Conservation (phyloP, 2,797 vertebrate species). For the Pipistrellus kuhlii region DNA sequence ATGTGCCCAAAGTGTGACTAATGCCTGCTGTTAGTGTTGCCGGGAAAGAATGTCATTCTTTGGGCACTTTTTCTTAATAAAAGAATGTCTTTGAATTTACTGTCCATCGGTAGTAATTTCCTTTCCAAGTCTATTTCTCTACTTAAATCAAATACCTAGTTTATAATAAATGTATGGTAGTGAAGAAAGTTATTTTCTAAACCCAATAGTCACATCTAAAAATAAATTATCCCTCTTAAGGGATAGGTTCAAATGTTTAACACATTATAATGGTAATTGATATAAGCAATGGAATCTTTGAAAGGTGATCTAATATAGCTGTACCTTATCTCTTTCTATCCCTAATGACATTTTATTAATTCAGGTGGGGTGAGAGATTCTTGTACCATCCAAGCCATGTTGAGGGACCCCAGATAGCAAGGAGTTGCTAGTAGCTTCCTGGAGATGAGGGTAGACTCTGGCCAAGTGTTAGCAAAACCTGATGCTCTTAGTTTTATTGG, state of each 20-base stretch:
- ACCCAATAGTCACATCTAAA: neutral
- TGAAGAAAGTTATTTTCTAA: slow-evolving; percentile 9
- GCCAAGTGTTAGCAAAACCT: neutral
- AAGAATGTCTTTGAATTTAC: slow-evolving; percentile 40
- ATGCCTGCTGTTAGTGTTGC: slow-evolving; percentile 38
- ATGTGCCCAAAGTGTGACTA: slow-evolving; percentile 44
- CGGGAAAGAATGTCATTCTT: slow-evolving; percentile 14
- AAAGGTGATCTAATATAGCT: neutral
- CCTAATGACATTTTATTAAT: neutral
- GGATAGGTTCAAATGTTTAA: neutral
- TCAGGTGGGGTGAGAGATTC: neutral
- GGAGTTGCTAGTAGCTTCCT: neutral
- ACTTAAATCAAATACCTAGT: neutral
- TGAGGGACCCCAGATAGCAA: neutral
- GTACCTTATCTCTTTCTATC: neutral
- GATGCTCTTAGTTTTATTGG: neutral
- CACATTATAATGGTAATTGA: neutral
- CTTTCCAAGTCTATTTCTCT: neutral
- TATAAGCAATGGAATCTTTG: slow-evolving; percentile 22
- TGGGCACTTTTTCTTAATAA: slow-evolving; percentile 58
- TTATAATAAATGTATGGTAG: neutral
- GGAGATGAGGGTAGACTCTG: neutral
- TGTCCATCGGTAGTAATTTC: slow-evolving; percentile 1
- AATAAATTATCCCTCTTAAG: slow-evolving; percentile 2
- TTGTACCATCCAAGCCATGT: neutral